Conservation (phyloP, 2,113 vertebrate species). For the Labrus mixtus region DNA sequence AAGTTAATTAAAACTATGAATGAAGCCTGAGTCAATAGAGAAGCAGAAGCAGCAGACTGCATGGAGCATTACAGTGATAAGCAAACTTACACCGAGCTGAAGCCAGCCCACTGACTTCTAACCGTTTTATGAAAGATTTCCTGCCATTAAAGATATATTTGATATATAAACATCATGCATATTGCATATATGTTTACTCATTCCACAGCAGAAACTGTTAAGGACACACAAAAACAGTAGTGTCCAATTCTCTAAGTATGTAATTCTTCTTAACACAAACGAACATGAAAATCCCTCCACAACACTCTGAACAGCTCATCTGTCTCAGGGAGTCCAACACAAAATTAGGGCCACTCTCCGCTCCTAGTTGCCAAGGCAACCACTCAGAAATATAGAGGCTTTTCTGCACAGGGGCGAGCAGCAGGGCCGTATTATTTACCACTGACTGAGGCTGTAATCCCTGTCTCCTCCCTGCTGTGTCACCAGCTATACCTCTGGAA, state of each 20-base stretch:
- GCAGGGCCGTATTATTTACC: constrained; percentile 63
- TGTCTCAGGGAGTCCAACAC: constrained; percentile 69
- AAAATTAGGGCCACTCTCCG: constrained; percentile 73
- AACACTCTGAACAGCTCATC: constrained; percentile 53
- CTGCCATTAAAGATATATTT: neutral
- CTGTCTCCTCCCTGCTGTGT: constrained; percentile 68
- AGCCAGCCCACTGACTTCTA: constrained; percentile 30
- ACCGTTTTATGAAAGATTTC: neutral
- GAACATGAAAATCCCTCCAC: constrained; percentile 28
- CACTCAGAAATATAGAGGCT: constrained; percentile 57
- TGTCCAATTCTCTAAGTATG: neutral
- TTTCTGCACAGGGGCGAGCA: constrained; percentile 40
- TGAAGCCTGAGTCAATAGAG: constrained; percentile 1
- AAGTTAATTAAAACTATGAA: constrained; percentile 8
- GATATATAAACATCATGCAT: neutral
- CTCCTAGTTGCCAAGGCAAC: constrained; percentile 77
- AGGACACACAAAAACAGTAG: neutral
- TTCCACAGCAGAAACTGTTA: neutral
- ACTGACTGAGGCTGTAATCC: constrained; percentile 71
- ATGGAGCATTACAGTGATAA: neutral
- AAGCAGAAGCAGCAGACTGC: neutral
- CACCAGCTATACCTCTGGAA: constrained; percentile 63
- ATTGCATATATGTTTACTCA: neutral
- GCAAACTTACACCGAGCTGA: neutral
- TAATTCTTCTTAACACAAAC: constrained; percentile 14